These are phyloP conservation scores for Episyrphus balteatus DNA, from an alignment of 1,140 invertebrate genomes.

Conservation along the genomic window DNA sequence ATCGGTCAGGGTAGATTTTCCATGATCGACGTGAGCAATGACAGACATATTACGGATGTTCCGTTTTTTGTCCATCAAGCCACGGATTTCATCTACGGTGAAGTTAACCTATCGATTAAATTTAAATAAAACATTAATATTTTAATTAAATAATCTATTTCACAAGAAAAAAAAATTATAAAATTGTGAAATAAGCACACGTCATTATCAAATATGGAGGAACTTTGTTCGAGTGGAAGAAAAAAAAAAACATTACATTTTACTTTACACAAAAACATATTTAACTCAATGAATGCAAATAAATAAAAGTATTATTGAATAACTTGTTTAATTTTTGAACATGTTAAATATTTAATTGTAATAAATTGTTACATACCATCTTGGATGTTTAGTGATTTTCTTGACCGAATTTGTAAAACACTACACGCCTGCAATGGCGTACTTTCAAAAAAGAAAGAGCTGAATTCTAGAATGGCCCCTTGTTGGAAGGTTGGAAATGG, in stretches of 20 bases:
- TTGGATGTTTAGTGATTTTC: slow-evolving; percentile 74
- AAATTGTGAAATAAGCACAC: slow-evolving; percentile 19
- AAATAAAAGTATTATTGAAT: slow-evolving; percentile 35
- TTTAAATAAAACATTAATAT: too few relatives aligned
- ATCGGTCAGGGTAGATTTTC: slow-evolving; percentile 98
- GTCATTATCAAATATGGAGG: slow-evolving; percentile 6
- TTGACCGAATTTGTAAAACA: slow-evolving; percentile 50
- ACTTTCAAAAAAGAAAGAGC: slow-evolving; percentile 53
- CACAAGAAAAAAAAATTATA: too few relatives aligned
- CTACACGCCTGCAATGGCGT: slow-evolving; percentile 75
- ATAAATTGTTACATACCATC: slow-evolving; percentile 55
- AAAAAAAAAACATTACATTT: slow-evolving; percentile 19
- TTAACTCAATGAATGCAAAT: neutral
- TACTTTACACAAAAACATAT: too few relatives aligned
- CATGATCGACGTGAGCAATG: slow-evolving; percentile 99
- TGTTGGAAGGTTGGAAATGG: too few relatives aligned
- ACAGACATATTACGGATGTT: slow-evolving; percentile 99
- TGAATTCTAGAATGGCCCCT: neutral
- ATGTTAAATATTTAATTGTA: slow-evolving; percentile 27
- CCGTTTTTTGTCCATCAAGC: slow-evolving; percentile 98
- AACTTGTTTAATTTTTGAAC: slow-evolving; percentile 17
- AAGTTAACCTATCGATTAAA: slow-evolving; percentile 86
- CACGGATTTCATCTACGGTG: slow-evolving; percentile 98
- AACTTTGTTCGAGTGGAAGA: slow-evolving; percentile 8
- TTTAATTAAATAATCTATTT: neutral